These are phyloP conservation scores for Aleadryas rufinucha DNA, from an alignment of 2,113 vertebrate genomes.

Conservation along the genomic window DNA sequence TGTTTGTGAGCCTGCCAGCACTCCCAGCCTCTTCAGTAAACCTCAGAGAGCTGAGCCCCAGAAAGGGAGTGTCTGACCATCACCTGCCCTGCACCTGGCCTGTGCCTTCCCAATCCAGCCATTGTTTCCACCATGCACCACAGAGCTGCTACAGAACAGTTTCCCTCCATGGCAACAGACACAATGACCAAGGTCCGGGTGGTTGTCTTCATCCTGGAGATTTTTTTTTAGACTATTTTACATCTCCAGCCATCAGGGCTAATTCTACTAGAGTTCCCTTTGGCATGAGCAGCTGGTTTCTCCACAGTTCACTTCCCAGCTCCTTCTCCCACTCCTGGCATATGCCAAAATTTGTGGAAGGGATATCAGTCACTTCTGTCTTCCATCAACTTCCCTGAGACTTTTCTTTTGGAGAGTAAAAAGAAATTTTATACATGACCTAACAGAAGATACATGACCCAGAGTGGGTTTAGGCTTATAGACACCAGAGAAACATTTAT, in stretches of 20 bases:
- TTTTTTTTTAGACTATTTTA: neutral
- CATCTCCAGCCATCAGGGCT: neutral
- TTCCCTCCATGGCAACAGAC: slow-evolving; percentile 17
- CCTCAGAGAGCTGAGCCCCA: neutral
- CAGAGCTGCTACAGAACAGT: neutral
- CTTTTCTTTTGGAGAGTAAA: neutral
- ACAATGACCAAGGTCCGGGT: slow-evolving; percentile 16
- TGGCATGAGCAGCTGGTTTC: neutral
- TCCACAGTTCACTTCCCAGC: neutral
- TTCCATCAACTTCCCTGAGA: neutral
- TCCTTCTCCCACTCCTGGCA: neutral
- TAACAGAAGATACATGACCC: neutral
- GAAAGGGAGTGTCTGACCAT: neutral
- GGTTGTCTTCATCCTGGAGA: slow-evolving; percentile 24
- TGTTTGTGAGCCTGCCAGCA: neutral
- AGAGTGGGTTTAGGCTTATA: neutral
- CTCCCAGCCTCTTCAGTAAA: neutral
- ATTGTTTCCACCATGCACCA: slow-evolving; percentile 44
- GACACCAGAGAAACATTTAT: neutral
- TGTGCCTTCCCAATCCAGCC: neutral
- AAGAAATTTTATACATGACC: neutral
- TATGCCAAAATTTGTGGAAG: neutral
- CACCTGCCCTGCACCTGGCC: neutral
- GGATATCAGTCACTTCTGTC: neutral
- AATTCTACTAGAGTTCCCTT: neutral